These are phyloP conservation scores for Leptinotarsa peninsularis DNA, from an alignment of 2,888 invertebrate species.

Conservation along the genomic window DNA sequence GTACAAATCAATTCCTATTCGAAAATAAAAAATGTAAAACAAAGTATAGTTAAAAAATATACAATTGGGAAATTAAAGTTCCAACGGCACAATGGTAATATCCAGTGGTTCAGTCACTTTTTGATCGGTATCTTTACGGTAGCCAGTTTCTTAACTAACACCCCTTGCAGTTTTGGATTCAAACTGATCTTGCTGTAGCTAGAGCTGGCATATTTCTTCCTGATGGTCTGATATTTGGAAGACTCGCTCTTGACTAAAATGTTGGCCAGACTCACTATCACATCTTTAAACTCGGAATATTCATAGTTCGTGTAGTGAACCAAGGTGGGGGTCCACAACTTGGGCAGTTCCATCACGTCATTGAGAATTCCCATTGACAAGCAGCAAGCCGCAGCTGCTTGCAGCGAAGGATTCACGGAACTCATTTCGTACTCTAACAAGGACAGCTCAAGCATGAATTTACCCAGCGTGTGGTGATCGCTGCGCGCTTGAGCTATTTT, in stretches of 20 bases:
- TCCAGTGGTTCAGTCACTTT: slow-evolving; percentile 14
- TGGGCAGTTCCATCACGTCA: slow-evolving; percentile 63
- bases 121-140: neutral
- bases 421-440: slow-evolving; percentile 85
- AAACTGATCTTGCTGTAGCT: slow-evolving; percentile 75
- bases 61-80: slow-evolving; percentile 9
- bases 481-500: slow-evolving; percentile 74
- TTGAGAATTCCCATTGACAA: slow-evolving; percentile 74
- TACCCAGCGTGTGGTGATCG: slow-evolving; percentile 64
- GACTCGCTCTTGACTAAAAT: slow-evolving; percentile 78
- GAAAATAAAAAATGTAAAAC: slow-evolving; percentile 7
- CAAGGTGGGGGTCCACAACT: slow-evolving; percentile 81
- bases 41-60: slow-evolving; percentile 17
- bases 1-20: slow-evolving; percentile 14
- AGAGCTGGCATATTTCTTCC: slow-evolving; percentile 74
- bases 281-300: slow-evolving; percentile 75
- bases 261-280: slow-evolving; percentile 76
- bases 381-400: slow-evolving; percentile 85
- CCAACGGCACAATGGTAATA: neutral
- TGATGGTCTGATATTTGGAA: slow-evolving; percentile 78
- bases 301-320: slow-evolving; percentile 82
- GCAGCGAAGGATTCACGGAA: slow-evolving; percentile 83
- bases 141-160: slow-evolving; percentile 56
- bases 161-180: slow-evolving; percentile 73
- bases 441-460: slow-evolving; percentile 90